These are phyloP conservation scores for Pachyrhynchus sulphureomaculatus DNA, from an alignment of 1,140 invertebrate species.

Conservation along the genomic window DNA sequence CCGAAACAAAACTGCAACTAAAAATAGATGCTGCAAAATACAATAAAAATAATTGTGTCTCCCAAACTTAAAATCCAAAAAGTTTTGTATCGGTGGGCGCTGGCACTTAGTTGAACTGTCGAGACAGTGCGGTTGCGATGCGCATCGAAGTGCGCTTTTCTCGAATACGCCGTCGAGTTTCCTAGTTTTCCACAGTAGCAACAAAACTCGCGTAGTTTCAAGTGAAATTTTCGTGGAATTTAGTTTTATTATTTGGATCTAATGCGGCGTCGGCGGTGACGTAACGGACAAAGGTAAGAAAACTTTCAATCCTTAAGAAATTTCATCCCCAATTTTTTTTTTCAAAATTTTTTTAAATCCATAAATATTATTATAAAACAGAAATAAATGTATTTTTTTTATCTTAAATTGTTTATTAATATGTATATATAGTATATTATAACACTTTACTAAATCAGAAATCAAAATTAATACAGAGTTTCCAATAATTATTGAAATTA, in stretches of 20 bases:
- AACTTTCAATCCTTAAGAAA: no score
- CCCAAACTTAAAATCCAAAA: constrained; percentile 19
- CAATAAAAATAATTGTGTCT: background rate
- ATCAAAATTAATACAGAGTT: no score
- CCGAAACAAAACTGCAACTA: no score
- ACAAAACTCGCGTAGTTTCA: constrained; percentile 31
- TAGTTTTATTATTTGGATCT: constrained; percentile 33
- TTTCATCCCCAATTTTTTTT: no score
- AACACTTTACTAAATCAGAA: no score
- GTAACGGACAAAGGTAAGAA: constrained; percentile 33
- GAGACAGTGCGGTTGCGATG: constrained; percentile 28
- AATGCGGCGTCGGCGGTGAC: constrained; percentile 40
- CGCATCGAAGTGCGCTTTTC: constrained; percentile 29
- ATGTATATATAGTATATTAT: no score
- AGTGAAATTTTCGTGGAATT: constrained; percentile 20
- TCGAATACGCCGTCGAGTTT: constrained; percentile 34
- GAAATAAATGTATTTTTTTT: no score
- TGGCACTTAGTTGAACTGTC: constrained; percentile 31
- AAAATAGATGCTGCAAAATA: no score
- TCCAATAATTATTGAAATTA: no score
- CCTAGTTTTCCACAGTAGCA: constrained; percentile 42
- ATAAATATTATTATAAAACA: no score
- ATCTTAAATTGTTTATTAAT: no score
- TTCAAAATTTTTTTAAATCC: no score
- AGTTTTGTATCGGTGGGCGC: constrained; percentile 16